Percentiles rank a stretch among this genome's conserved stretches.
Conservation (phyloP, 2,113 vertebrate genomes). For the Rhinopomastus cyanomelas region DNA sequence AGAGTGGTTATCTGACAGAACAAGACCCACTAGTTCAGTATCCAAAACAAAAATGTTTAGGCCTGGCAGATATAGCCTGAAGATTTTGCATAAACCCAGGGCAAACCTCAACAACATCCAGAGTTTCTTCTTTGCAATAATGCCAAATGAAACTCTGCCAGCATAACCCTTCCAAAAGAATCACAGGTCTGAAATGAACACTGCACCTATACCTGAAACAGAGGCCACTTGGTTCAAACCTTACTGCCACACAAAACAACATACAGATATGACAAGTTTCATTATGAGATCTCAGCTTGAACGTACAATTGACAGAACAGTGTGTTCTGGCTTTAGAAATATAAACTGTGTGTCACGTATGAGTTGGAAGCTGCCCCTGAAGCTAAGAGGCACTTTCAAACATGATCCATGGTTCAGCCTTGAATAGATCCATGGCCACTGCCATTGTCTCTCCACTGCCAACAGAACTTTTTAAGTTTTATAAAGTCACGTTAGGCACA, state of each 20-base stretch:
- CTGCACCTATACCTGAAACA: background rate
- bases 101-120: background rate
- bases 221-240: background rate
- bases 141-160: background rate
- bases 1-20: background rate
- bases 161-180: background rate
- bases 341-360: background rate
- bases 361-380: background rate
- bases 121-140: background rate
- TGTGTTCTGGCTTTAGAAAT: background rate
- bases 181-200: background rate
- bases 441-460: background rate
- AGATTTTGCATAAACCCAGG: background rate
- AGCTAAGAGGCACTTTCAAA: background rate
- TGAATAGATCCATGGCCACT: background rate
- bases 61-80: background rate
- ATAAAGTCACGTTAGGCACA: background rate
- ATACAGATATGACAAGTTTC: background rate
- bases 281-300: background rate
- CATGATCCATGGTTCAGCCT: background rate
- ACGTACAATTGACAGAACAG: rapidly evolving
- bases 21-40: background rate
- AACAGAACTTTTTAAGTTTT: background rate
- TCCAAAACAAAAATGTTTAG: background rate
- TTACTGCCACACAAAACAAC: background rate